Percentiles rank a stretch among this genome's conserved stretches.
Evolutionary conservation across 2,888 invertebrate species (phyloP).

Genomic region (Macropis europaea): DNA sequence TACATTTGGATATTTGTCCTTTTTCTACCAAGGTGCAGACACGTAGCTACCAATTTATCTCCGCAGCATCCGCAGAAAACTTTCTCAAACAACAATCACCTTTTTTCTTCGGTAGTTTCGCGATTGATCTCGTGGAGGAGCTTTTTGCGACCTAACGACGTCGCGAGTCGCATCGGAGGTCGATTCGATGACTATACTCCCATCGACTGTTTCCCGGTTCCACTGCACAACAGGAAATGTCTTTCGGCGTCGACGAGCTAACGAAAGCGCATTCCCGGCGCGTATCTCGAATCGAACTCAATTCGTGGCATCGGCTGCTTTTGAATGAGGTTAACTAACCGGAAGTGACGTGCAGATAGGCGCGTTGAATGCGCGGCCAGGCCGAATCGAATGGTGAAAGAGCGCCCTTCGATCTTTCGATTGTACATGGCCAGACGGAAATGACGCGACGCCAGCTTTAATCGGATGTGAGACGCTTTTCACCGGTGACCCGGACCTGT

Average conservation of each 20-base stretch:
- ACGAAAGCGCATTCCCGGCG: slow-evolving; percentile 46
- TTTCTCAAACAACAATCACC: too few species aligned
- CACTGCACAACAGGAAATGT: slow-evolving; percentile 41
- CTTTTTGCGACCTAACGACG: background rate
- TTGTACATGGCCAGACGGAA: slow-evolving; percentile 41
- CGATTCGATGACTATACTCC: background rate
- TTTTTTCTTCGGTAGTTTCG: too few species aligned
- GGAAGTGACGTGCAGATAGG: slow-evolving; percentile 72
- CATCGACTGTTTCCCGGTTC: slow-evolving; percentile 29
- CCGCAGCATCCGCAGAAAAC: too few species aligned
- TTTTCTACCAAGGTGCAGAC: too few species aligned
- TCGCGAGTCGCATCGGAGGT: background rate
- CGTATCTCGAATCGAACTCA: slow-evolving; percentile 59
- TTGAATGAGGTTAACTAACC: slow-evolving; percentile 74
- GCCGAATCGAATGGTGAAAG: slow-evolving; percentile 60
- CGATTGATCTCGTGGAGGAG: background rate
- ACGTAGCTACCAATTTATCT: too few species aligned
- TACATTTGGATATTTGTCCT: too few species aligned
- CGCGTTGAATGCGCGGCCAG: slow-evolving; percentile 63
- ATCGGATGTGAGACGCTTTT: slow-evolving; percentile 51
- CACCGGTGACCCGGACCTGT: background rate
- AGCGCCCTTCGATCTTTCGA: slow-evolving; percentile 51
- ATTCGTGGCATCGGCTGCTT: slow-evolving; percentile 53
- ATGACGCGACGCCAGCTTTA: slow-evolving; percentile 32
- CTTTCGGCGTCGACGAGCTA: slow-evolving; percentile 18